A percentile compares a stretch with the other conserved stretches of the same genome.
These are phyloP conservation scores for Phylloscopus trochiloides DNA, from an alignment of 2,113 vertebrate genomes.

Conservation along the genomic window DNA sequence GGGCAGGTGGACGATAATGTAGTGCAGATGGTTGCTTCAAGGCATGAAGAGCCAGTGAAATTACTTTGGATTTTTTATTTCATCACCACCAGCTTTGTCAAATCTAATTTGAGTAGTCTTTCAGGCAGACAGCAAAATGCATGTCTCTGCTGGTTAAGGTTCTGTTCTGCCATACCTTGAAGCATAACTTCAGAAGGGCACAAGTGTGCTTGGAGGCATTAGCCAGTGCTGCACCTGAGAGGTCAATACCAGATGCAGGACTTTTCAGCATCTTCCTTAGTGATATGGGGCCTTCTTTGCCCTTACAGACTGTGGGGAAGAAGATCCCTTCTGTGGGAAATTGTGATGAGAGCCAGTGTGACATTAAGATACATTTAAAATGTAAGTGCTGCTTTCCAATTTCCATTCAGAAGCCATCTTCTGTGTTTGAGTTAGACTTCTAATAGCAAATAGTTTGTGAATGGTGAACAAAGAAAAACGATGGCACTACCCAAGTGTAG, in stretches of 20 bases:
- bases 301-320: too few species aligned
- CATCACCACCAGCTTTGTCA: background rate
- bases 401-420: background rate
- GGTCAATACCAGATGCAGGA: background rate
- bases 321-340: background rate
- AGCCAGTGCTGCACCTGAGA: background rate
- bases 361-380: background rate
- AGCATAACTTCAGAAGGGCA: background rate
- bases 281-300: background rate
- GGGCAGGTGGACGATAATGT: background rate
- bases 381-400: background rate
- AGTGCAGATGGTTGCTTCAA: background rate
- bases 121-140: background rate
- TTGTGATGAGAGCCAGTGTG: background rate
- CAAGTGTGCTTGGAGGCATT: background rate
- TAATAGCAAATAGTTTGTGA: background rate
- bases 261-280: background rate
- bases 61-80: background rate
- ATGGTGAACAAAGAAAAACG: background rate
- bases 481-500: background rate
- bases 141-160: background rate
- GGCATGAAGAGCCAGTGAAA: background rate
- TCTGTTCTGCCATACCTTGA: background rate
- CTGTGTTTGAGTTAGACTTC: background rate
- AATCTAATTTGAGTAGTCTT: background rate